These are phyloP conservation scores for Atlantisia rogersi DNA, from an alignment of 2,113 vertebrate genomes.

Conservation along the genomic window DNA sequence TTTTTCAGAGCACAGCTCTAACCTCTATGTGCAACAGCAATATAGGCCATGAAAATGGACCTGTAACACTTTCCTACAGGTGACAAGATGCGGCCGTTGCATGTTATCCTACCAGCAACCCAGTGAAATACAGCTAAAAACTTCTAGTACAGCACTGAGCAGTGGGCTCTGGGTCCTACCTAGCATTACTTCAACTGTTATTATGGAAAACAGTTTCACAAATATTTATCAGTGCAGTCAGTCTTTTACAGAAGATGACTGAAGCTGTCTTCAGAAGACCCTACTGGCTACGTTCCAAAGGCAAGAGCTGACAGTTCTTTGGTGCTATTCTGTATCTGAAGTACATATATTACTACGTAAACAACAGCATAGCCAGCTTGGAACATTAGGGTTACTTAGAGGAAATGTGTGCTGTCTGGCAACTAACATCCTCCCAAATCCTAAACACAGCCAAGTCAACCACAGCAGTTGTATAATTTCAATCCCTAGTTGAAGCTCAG, in stretches of 20 bases:
- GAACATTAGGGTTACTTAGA: not conserved
- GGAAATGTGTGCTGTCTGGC: not conserved
- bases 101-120: not conserved
- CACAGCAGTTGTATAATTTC: not conserved
- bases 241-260: not conserved
- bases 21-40: accelerated
- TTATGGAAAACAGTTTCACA: not conserved
- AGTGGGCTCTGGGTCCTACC: not conserved
- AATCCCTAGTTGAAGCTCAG: not conserved
- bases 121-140: not conserved
- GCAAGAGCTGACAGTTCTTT: not conserved
- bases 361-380: not conserved
- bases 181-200: not conserved
- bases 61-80: not conserved
- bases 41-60: not conserved
- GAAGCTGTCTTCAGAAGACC: not conserved
- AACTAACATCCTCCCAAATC: not conserved
- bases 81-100: not conserved
- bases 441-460: not conserved
- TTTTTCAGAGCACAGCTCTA: not conserved
- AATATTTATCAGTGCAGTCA: not conserved
- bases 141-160: not conserved
- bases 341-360: not conserved
- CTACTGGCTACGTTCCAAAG: not conserved
- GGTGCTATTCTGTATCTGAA: not conserved